Base-by-base conservation (phyloP, 92 coral and sea anemone species). In the Epizoanthus ramosus region DNA sequence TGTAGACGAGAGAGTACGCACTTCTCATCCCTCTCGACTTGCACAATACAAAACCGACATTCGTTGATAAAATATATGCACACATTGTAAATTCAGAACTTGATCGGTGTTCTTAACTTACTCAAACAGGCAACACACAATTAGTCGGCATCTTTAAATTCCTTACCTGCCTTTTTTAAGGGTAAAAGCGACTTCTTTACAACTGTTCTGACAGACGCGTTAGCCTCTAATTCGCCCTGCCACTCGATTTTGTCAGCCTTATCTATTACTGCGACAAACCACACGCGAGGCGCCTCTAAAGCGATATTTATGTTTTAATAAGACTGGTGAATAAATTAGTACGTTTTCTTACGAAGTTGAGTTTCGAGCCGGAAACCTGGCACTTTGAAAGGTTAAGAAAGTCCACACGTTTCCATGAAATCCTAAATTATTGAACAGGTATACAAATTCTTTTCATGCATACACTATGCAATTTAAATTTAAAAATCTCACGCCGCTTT, bases 371-470 rank as follows among this genome's bases (percentile, higher is more conserved):
- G 15, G 15, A 50, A 50, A 50, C 7, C 54, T 50, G 54, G 54
- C 54, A 50, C 54, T 50, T 67, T 67, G 22, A 43, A 67, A 67
- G 47, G 16, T 12, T 35, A 67, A 67, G 35, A 67, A 67, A 67
- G 28, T 28, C 50, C 45, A 16, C 8, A 35, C 0, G 8, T 67
- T 33, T 67, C 72, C 72, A 14, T 19, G 15, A 67, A 67, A 67
- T 67, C 19, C n/a, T 67, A 2, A 67, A 67, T 67, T 67, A 67
- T 67, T 67, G 50, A 67, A 6, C 28, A 17, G 52, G 79, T 23
- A 72, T 35, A 12, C 5, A 39, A 19, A 68, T 21, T n/a, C 71
- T 23, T 6, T 43, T 16, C 33, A 28, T 15, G 23, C 24, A 22
- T 24, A 6, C 41, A 33, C 41, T 66, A 23, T 33, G 33, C 0